Base-by-base conservation (phyloP, 2,113 vertebrate genomes). In the Phaethon lepturus region DNA sequence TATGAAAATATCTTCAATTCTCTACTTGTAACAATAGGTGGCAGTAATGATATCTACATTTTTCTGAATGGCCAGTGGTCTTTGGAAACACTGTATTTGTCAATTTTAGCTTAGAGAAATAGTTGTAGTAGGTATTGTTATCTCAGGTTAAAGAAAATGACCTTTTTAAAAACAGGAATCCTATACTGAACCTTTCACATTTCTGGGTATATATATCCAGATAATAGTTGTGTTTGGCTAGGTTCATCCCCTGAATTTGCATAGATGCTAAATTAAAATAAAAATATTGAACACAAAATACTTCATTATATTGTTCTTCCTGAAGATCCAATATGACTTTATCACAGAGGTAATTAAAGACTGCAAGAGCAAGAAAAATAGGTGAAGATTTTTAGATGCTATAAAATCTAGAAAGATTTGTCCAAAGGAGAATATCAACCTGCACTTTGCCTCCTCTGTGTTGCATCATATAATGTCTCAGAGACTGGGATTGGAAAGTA, bases 41-140 rank as follows among this genome's bases (percentile, higher is more conserved):
- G 97, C 97, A 96, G 95, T 95, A 94, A 87, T 33, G 93, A 94
- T 93, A 97, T 72, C 97, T 91, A 66, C 58, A 93, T 94, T 56
- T 91, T 17, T 23, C 53, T 64, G 64, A 52, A 42, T 19, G 80
- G 38, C 31, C 77, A 47, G 58, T 62, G 40, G 88, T 58, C 49
- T 71, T 88, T 82, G 71, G 76, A 84, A 97, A 87, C 42, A 17
- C 13, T 47, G 7, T 11, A 25, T 45, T 38, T 72, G 16, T 13
- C 33, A 26, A 22, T 56, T 85, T 81, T 66, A 80, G 2, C 24
- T 72, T 58, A n/a, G 44, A 73, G 35, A 78, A 81, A 75, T 44
- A 64, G 13, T 35, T 56, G 9, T 10, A 49, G 17, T 9, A 53
- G 17, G 33, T 73, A 52, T 1, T 77, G 7, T 42, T 85, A 47